Evolutionary conservation across 2,797 vertebrate species (phyloP), one percentile per base, ranked within the genome.

Genomic region (Heliangelus exortis): DNA sequence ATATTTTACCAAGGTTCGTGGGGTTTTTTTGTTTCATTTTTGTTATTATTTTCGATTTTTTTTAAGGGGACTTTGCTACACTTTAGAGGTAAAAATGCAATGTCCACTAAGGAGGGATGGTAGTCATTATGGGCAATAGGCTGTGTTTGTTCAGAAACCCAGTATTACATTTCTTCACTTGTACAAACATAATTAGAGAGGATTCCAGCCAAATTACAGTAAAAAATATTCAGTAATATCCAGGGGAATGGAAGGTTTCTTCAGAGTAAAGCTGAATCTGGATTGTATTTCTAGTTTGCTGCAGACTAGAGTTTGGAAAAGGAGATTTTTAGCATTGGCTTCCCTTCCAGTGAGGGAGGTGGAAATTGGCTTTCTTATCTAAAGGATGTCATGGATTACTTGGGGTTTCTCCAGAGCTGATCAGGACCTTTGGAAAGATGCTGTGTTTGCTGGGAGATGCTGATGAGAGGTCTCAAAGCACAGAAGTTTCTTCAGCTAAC

Each of bases 81-180:
- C 86, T 83, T 81, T 34, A 75, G 69, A 45, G 41, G 28, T 13
- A 20, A 50, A 66, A 73, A 77, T 36, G 51, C 12, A 29, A 2
- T 22, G 54, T 80, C 48, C 0, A 0, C 10, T 20, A 55, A 18
- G 57, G 71, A 41, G 39, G 43, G 41, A 41, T 67, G 22, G 7
- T 47, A 77, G 47, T 77, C 53, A 50, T 58, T 20, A 4, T 33
- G 54, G 34, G 22, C 29, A 57, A 41, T 28, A 69, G 31, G 5
- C 29, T 77, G 20, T 63, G 54, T 74, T 84, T 92, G 43, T 55
- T 84, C 50, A 88, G 50, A 74, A 67, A 33, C 33, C 47, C 33
- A 31, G 18, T 77, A 23, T 54, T 59, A 0, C 3, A 1, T 58
- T 68, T 75, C 57, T 69, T 69, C 22, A 18, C n/a, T 89, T 36